Percentiles rank a stretch among this genome's conserved stretches.
Conservation (phyloP, 2,888 invertebrate genomes). For the Mesorhabditis spiculigera region DNA sequence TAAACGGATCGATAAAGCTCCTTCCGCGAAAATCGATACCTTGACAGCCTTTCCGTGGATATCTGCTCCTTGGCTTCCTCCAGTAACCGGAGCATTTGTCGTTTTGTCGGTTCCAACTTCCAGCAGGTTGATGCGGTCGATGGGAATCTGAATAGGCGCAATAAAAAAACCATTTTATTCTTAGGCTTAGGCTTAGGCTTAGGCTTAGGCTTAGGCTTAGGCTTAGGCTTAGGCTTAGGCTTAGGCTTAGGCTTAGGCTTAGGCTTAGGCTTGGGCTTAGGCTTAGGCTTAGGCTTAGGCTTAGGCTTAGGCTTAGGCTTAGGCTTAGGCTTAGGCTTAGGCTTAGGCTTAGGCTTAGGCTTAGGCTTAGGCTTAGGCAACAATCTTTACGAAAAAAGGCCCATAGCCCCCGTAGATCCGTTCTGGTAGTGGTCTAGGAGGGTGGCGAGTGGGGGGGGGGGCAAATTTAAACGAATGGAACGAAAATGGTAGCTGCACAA, state of each 20-base stretch:
- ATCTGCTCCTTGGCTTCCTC: conserved; percentile 82
- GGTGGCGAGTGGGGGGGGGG: neutral
- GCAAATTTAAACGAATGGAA: too few species aligned
- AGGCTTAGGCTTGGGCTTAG: conserved; percentile 71
- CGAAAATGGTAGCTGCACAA: too few species aligned
- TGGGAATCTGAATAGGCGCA: conserved; percentile 23
- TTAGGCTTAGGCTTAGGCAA: neutral
- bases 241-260: neutral
- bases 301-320: neutral
- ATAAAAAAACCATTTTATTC: conserved; percentile 46
- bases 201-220: too few species aligned
- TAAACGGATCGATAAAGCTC: neutral
- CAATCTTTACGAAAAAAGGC: neutral
- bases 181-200: too few species aligned
- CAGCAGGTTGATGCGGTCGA: conserved; percentile 30
- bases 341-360: too few species aligned
- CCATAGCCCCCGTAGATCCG: too few species aligned
- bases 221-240: conserved; percentile 63
- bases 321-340: too few species aligned
- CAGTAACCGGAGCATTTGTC: conserved; percentile 82
- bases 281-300: too few species aligned
- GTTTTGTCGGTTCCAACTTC: conserved; percentile 41
- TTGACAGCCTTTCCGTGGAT: conserved; percentile 82
- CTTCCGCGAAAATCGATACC: neutral
- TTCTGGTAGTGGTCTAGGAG: too few species aligned